phyloP scores from a whole-genome alignment of 2,888 invertebrate genomes.

The Muscina levida region DNA sequence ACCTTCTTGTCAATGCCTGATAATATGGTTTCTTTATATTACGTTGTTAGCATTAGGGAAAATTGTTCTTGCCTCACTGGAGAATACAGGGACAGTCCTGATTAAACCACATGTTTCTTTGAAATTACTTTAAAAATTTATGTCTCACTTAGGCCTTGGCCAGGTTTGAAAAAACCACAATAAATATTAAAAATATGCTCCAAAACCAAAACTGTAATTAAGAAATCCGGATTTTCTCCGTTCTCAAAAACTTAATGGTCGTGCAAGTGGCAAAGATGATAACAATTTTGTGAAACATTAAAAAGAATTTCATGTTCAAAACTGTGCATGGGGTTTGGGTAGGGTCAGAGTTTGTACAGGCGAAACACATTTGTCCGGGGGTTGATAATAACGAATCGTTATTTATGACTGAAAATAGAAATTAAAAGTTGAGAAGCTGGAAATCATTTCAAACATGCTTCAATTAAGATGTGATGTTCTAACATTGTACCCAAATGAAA shows the following conservation, averaged over 20 bases:
- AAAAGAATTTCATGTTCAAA: background rate
- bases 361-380: slow-evolving; percentile 3
- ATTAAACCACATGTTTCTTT: slow-evolving; percentile 2
- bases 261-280: too few relatives aligned
- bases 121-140: background rate
- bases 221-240: slow-evolving; percentile 2
- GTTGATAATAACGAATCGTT: slow-evolving; percentile 41
- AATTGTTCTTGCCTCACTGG: too few relatives aligned
- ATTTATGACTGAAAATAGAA: slow-evolving; percentile 54
- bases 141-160: background rate
- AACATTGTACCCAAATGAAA: slow-evolving; percentile 1
- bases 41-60: too few relatives aligned
- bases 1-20: too few relatives aligned
- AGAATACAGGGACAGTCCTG: too few relatives aligned
- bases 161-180: slow-evolving; percentile 7
- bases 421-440: slow-evolving; percentile 44
- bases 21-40: too few relatives aligned
- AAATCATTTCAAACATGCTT: slow-evolving; percentile 50
- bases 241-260: background rate
- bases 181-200: slow-evolving; percentile 1
- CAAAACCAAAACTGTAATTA: slow-evolving; percentile 16
- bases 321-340: background rate
- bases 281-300: background rate
- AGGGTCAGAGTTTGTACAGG: background rate
- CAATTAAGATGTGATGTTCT: slow-evolving; percentile 58